Base-by-base conservation (phyloP, 2,888 invertebrate species). In the Machimus atricapillus region DNA sequence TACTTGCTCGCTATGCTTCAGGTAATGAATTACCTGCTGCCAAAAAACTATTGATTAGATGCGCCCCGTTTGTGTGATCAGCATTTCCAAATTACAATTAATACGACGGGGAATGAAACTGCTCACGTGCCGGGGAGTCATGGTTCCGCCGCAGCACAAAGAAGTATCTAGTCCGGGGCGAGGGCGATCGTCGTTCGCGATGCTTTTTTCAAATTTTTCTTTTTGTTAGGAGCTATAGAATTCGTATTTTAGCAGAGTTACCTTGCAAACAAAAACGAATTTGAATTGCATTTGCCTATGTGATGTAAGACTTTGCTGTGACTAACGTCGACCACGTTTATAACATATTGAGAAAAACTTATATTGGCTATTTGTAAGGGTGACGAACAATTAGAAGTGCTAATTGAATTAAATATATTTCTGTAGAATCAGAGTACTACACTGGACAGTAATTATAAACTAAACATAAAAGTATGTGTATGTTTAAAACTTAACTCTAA, bases 21-120 rank as follows among this genome's bases (percentile, higher is more conserved):
- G 14, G 34, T 34, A 16, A 34, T 34, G 76, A 37, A 76, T 34
- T 76, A 31, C 34, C n/a, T 37, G 76, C 52, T n/a, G 46, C 27
- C 52, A 52, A 79, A 66, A 66, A 79, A 79, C 46, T 79, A 23
- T 43, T 46, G 52, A 79, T 66, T 79, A 79, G 79, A 79, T 79
- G 56, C 52, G 31, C 79, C 79, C 79, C 66, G 31, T 14, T 52
- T 52, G 31, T 79, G 56, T 79, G 56, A 79, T 79, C 79, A 79
- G 79, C 52, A 79, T 79, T 52, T 46, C 7, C 40, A 31, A 79
- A 31, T 79, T 79, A 79, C 52, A 52, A 79, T 52, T 76, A 76
- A 52, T 16, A 31, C 31, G 52, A 16, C 79, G 34, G 43, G 6
- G 40, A 27, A 52, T 27, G 31, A 16, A 16, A 52, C 46, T 27